Evolutionary conservation across 2,797 vertebrate species (phyloP), one percentile per base, ranked within the genome.

Genomic region (Pristis pectinata): DNA sequence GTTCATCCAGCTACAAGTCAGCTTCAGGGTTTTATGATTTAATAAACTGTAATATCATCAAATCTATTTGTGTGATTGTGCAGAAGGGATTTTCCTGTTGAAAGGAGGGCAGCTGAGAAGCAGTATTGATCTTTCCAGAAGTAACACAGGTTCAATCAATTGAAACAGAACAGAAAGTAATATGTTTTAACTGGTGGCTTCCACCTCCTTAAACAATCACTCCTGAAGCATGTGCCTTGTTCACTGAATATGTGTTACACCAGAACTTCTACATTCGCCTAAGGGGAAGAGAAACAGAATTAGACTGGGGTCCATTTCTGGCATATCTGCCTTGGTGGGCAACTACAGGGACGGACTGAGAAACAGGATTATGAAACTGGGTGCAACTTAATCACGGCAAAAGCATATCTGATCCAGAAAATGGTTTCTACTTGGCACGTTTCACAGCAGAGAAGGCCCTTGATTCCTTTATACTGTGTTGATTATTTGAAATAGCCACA

Each of bases 1-100:
- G 67, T 94, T 72, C 72, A 76, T 49, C 70, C 49, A 53, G 44
- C 72, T 44, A 76, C 44, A 76, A n/a, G 67, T 94, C 44, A 76
- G 70, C 27, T 72, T 76, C 85, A 89, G 87, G 6, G 30, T 49
- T 94, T 76, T 94, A 74, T 49, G 92, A 56, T 53, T 94, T 56
- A 94, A 94, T 94, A 56, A 76, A 49, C 49, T 93, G 70, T 34
- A 94, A 49, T 93, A 72, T 30, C 44, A 49, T 53, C 92, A 74
- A 94, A 94, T 74, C 27, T 49, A 34, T 61, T 41, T 10, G 10
- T 41, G 37, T 91, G 87, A 41, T 91, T 67, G n/a, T 37, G 59
- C 19, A 22, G n/a, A 64, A 91, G 2, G 59, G 61, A 11, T 10
- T 91, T 67, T 91, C 34, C n/a, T 27, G 19, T 37, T 10, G n/a